These are phyloP conservation scores for Stichopus horrens DNA, from an alignment of 53 echinoderm and acorn worm species.

Conservation along the genomic window DNA sequence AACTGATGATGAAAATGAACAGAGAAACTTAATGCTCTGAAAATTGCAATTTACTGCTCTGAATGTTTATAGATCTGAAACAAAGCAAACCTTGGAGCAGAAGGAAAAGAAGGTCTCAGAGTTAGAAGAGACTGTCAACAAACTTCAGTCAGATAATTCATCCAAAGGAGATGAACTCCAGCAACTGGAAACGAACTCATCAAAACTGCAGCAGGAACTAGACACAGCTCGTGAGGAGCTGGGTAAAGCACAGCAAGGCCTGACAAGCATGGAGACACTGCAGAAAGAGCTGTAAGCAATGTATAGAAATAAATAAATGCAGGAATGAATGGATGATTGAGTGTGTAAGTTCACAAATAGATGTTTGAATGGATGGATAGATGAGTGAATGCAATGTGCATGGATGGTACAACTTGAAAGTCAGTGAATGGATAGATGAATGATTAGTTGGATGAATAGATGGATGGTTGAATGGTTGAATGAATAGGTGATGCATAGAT, in stretches of 20 bases:
- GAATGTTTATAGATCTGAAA: constrained; percentile 8
- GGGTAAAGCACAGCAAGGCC: constrained; percentile 1
- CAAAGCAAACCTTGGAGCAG: constrained; percentile 14
- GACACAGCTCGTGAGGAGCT: constrained; percentile 7
- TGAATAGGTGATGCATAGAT: no score
- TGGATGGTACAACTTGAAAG: no score
- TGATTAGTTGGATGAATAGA: no score
- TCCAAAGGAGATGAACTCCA: not conserved
- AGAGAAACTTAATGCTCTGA: no score
- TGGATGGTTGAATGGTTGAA: no score
- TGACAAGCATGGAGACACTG: constrained; percentile 8
- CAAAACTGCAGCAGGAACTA: not conserved
- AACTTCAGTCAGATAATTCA: not conserved
- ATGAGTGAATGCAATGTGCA: no score
- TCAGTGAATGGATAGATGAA: no score
- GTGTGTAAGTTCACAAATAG: not conserved
- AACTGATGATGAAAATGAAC: no score
- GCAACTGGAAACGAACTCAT: not conserved
- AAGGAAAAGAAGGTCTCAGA: constrained; percentile 17
- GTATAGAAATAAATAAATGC: not conserved
- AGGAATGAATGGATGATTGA: not conserved
- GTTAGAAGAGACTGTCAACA: not conserved
- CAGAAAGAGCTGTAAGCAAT: constrained; percentile 20
- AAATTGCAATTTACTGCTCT: not conserved
- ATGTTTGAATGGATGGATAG: no score